Conservation (phyloP, 2,113 vertebrate species). For the Melospiza melodia region DNA sequence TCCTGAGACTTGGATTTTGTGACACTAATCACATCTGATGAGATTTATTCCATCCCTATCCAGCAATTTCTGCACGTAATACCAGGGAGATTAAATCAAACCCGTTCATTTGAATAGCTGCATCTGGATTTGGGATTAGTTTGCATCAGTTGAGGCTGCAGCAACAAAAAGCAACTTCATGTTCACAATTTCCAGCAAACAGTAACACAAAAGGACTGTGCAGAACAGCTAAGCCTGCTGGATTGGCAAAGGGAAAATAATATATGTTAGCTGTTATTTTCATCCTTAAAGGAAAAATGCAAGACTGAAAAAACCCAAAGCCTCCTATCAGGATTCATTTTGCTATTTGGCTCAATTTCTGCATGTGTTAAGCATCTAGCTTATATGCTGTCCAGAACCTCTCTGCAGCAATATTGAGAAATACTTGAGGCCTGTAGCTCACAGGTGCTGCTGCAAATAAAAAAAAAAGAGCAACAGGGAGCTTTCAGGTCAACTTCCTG, state of each 20-base stretch:
- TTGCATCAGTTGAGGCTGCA: neutral
- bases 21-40: neutral
- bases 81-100: conserved; percentile 40
- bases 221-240: neutral
- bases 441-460: neutral
- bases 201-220: neutral
- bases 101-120: neutral
- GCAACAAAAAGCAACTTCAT: neutral
- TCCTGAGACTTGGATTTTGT: neutral
- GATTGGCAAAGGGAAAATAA: neutral
- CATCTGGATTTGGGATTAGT: conserved; percentile 40
- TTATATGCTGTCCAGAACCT: neutral
- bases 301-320: neutral
- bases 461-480: neutral
- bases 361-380: neutral
- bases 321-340: neutral
- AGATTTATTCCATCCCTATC: neutral
- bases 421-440: neutral
- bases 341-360: neutral
- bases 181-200: neutral
- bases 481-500: neutral
- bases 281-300: neutral
- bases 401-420: neutral
- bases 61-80: neutral
- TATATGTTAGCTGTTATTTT: neutral